Base-by-base conservation (phyloP, 2,888 invertebrate species). In the Endotricha flammealis region DNA sequence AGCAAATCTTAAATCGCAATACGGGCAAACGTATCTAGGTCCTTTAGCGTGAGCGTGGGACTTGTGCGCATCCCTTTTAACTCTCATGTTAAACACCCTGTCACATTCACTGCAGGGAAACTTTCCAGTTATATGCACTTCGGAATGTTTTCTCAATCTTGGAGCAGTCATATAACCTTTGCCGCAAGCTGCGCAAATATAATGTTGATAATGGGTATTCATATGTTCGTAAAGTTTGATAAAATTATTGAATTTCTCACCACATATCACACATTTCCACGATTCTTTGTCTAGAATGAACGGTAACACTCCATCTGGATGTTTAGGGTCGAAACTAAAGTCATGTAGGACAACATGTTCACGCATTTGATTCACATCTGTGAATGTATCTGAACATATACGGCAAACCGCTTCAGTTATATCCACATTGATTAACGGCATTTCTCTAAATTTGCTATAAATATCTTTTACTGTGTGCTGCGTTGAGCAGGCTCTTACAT, bases 121-220 rank as follows among this genome's bases (percentile, higher is more conserved):
- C 1, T 73, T 68, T 0, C 85, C 85, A 1, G 69, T 66, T 12
- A 78, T 64, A 28, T 86, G 85, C 0, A 78, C 73, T 50, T 82
- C 82, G 0, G 76, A 72, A 50, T 86, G 85, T 46, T 81, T 83
- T n/a, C 82, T 66, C 34, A 85, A 37, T 11, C 85, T 62, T 0
- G 69, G 69, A 1, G 74, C 78, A 0, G 85, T 80, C 81, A 83
- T 82, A 36, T 73, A 86, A 0, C 82, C 85, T 44, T 85, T 85
- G 0, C 85, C 85, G 37, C 85, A 86, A 2, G 64, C 78, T 0
- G 80, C 64, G 42, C 85, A 86, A 27, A 85, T 83, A 12, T 81
- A 81, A 48, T 83, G 75, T 41, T 85, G 83, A 17, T 85, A 85
- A 41, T 86, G 85, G 0, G 62, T 39, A 33, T 85, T 85, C 82